These are phyloP conservation scores for Hirtodrosophila trivittata DNA, from an alignment of 2,888 invertebrate species.

Conservation along the genomic window DNA sequence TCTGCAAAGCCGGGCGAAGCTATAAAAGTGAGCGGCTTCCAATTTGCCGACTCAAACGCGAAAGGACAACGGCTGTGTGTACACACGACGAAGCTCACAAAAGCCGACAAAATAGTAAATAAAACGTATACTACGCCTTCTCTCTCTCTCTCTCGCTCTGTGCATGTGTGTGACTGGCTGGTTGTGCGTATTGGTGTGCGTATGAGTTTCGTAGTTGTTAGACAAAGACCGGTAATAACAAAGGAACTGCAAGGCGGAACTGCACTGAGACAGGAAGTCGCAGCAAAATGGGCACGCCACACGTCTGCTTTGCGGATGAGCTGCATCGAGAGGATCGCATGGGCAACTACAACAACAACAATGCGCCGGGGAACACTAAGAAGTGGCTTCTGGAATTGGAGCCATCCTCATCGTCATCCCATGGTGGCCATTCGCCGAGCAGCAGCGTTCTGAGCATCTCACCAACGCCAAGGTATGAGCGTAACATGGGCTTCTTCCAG, in stretches of 20 bases:
- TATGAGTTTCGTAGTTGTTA: neutral
- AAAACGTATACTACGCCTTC: neutral
- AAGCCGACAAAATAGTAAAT: constrained; percentile 40
- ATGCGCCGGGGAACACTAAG: constrained; percentile 25
- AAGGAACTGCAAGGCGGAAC: constrained; percentile 37
- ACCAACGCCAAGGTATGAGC: constrained; percentile 86
- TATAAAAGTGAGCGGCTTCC: constrained; percentile 80
- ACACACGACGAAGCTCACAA: constrained; percentile 45
- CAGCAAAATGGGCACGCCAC: constrained; percentile 65
- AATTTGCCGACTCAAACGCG: constrained; percentile 79
- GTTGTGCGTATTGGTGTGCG: constrained; percentile 19
- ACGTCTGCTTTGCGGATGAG: constrained; percentile 79
- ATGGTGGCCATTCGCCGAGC: constrained; percentile 74
- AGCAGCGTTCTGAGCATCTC: constrained; percentile 80
- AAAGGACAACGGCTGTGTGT: constrained; percentile 70
- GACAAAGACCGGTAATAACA: constrained; percentile 70
- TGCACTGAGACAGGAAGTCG: constrained; percentile 17
- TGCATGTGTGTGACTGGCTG: constrained; percentile 6
- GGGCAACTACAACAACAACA: constrained; percentile 23
- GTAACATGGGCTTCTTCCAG: constrained; percentile 87
- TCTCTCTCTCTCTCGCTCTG: neutral
- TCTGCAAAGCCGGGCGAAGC: constrained; percentile 61
- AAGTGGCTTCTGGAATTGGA: constrained; percentile 61
- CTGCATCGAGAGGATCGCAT: constrained; percentile 43
- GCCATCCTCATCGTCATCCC: constrained; percentile 9